These are phyloP conservation scores for Agrochola litura DNA, from an alignment of 2,888 invertebrate species.

Conservation along the genomic window DNA sequence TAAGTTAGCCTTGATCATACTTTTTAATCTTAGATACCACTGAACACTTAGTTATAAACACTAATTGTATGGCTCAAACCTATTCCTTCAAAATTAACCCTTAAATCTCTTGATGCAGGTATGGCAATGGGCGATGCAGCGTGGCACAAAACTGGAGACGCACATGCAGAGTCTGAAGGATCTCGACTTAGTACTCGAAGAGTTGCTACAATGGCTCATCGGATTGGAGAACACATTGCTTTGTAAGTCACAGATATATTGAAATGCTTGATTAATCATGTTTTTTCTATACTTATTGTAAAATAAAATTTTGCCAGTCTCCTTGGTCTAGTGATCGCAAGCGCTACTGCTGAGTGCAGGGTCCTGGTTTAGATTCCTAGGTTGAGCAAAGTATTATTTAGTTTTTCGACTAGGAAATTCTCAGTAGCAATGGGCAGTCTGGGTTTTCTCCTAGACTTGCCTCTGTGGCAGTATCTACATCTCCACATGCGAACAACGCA, in stretches of 20 bases:
- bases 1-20: too few species aligned
- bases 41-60: too few species aligned
- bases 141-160: constrained; percentile 95
- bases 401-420: neutral
- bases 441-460: neutral
- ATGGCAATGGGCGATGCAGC: constrained; percentile 97
- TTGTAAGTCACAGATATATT: constrained; percentile 82
- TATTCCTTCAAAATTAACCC: neutral
- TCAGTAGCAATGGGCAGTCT: neutral
- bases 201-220: constrained; percentile 97
- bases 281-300: too few species aligned
- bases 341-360: too few species aligned
- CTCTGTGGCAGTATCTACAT: too few species aligned
- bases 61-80: too few species aligned
- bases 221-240: constrained; percentile 96
- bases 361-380: too few species aligned
- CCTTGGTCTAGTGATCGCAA: too few species aligned
- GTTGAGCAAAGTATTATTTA: neutral
- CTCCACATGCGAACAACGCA: too few species aligned
- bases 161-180: constrained; percentile 96
- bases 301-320: too few species aligned
- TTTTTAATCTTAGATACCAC: too few species aligned
- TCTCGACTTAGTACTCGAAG: constrained; percentile 97
- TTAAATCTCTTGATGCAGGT: constrained; percentile 77
- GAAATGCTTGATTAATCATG: neutral